Evolutionary conservation across 2,888 invertebrate species (phyloP), one percentile per base, ranked within the genome.

Genomic region (Drosophila subsilvestris): DNA sequence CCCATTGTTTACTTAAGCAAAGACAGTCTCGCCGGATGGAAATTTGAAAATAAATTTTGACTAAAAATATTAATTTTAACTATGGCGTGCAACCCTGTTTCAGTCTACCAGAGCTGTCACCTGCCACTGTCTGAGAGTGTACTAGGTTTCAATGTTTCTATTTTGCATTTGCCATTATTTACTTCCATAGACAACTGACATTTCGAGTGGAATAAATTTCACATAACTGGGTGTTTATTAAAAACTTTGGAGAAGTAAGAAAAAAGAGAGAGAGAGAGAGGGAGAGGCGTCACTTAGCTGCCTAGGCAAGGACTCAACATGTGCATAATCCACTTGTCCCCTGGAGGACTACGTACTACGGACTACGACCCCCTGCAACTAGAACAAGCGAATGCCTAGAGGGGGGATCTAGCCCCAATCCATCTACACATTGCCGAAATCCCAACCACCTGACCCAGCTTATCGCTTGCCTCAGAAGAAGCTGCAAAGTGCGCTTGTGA

Each of bases 401-500:
- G 58, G 53, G 50, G 27, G 18, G 49, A 45, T 12, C 20, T 27
- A 14, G 58, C 12, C 42, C 14, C 22, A 14, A 17, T 25, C 44
- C 25, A 50, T 32, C 56, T 29, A 32, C 68, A 55, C 69, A 66
- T 66, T 66, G 66, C 66, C 66, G 43, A 66, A 66, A 66, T 68
- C 63, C 50, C 72, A 73, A 3, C 48, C 73, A 59, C 50, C 74
- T 67, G 62, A 56, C 56, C 73, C 77, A 69, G 84, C 80, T 88
- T 88, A 88, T 75, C 84, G 74, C 59, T 70, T 72, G 67, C 75
- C 66, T 49, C 22, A 22, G 59, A 68, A 74, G 84, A 80, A 65
- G 69, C 67, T 85, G 86, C 83, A 85, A 76, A 87, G 86, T 85
- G 88, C 88, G 81, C 82, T 82, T 76, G 17, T 74, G 18, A 8